Evolutionary conservation across 2,797 vertebrate species (phyloP).

Genomic region (Neosilurus hyrtlii): DNA sequence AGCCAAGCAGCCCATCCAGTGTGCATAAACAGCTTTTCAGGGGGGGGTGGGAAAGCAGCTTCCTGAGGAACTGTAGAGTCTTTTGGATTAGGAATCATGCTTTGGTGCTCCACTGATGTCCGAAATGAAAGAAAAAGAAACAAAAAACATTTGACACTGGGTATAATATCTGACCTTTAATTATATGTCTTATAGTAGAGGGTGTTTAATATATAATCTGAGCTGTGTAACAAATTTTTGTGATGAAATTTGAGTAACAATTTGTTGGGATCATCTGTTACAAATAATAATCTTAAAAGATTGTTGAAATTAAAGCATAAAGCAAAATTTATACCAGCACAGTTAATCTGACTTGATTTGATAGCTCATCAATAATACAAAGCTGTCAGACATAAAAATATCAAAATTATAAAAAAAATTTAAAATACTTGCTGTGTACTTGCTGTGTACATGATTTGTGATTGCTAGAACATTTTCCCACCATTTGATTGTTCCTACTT

Average conservation of each 20-base stretch:
- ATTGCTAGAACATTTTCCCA: background rate
- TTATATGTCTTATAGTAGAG: background rate
- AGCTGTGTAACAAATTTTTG: background rate
- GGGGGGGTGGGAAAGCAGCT: too few relatives aligned
- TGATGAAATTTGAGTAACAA: background rate
- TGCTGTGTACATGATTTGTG: background rate
- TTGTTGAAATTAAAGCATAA: background rate
- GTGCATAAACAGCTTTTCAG: too few relatives aligned
- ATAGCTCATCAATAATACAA: background rate
- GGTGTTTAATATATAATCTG: background rate
- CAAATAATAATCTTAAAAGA: background rate
- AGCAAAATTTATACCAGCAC: background rate
- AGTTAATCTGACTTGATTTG: background rate
- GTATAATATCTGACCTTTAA: too few relatives aligned
- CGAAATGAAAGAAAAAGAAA: too few relatives aligned
- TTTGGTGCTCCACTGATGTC: too few relatives aligned
- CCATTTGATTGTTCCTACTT: slow-evolving; percentile 9
- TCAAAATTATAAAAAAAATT: background rate
- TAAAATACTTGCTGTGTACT: too few relatives aligned
- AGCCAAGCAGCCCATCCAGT: too few relatives aligned
- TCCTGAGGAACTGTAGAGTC: too few relatives aligned
- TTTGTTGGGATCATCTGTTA: background rate
- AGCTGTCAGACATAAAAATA: background rate
- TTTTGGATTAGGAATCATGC: too few relatives aligned
- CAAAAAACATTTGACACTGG: too few relatives aligned